Evolutionary conservation across 2,797 vertebrate species (phyloP).

Genomic region (Typhlichthys subterraneus): DNA sequence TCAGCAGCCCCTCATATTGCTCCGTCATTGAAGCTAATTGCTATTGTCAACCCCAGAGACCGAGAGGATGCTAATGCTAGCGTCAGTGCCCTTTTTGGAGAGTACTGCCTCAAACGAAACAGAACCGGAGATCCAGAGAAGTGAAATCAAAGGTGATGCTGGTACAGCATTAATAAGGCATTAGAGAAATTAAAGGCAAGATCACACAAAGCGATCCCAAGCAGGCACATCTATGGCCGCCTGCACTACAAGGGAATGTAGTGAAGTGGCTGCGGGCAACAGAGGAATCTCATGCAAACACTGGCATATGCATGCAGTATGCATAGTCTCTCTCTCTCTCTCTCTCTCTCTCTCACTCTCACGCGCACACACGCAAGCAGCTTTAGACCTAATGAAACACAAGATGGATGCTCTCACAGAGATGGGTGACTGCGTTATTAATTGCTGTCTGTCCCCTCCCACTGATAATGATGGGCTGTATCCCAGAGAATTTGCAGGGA

Average conservation of each 20-base stretch:
- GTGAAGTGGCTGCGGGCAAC: slow-evolving; percentile 22
- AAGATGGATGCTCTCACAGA: slow-evolving; percentile 82
- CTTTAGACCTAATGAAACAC: slow-evolving; percentile 80
- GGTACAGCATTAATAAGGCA: slow-evolving; percentile 63
- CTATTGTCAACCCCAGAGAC: slow-evolving; percentile 78
- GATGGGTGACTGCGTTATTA: slow-evolving; percentile 85
- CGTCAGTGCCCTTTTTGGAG: slow-evolving; percentile 67
- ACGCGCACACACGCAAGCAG: slow-evolving; percentile 51
- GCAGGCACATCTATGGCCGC: slow-evolving; percentile 37
- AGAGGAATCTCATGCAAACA: slow-evolving; percentile 50
- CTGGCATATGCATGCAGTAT: neutral
- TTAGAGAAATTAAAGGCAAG: slow-evolving; percentile 67
- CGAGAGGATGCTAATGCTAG: slow-evolving; percentile 69
- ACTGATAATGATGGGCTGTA: slow-evolving; percentile 88
- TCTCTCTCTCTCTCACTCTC: slow-evolving; percentile 38
- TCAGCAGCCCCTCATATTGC: slow-evolving; percentile 73
- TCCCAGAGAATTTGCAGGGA: slow-evolving; percentile 87
- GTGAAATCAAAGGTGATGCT: slow-evolving; percentile 68
- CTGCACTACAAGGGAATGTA: slow-evolving; percentile 50
- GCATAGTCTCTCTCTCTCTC: slow-evolving; percentile 6
- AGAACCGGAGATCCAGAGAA: slow-evolving; percentile 50
- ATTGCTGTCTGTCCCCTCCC: slow-evolving; percentile 87
- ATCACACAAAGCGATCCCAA: slow-evolving; percentile 65
- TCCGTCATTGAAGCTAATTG: slow-evolving; percentile 78
- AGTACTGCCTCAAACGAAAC: slow-evolving; percentile 66